phyloP scores from a whole-genome alignment of 2,888 invertebrate genomes.

The Ophion ventricosus region DNA sequence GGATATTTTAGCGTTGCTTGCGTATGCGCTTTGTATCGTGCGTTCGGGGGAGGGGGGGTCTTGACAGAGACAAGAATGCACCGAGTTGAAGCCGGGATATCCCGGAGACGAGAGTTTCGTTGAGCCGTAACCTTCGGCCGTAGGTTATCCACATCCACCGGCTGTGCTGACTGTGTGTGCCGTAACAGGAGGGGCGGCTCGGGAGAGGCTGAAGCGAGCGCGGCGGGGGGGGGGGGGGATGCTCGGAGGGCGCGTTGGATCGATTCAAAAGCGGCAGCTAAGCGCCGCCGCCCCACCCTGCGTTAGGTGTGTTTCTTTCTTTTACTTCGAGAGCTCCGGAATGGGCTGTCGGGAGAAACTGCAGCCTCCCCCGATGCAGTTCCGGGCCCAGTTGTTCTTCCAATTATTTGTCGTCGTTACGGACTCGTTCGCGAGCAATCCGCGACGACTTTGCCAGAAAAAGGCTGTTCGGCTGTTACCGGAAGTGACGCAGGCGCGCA shows the following conservation, averaged over 20 bases:
- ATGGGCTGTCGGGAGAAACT: not conserved
- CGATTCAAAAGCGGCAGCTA: constrained; percentile 82
- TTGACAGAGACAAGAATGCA: too few species aligned
- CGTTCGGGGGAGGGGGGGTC: too few species aligned
- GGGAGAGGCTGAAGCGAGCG: not conserved
- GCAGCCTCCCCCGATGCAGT: constrained; percentile 23
- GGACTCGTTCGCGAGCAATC: too few species aligned
- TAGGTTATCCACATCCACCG: too few species aligned
- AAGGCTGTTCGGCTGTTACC: constrained; percentile 63
- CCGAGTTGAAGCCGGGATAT: too few species aligned
- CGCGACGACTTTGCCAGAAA: constrained; percentile 56
- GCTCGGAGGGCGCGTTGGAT: constrained; percentile 74
- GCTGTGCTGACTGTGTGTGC: too few species aligned
- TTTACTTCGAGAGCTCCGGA: constrained; percentile 62
- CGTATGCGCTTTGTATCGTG: too few species aligned
- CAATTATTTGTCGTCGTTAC: not conserved
- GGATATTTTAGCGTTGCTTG: too few species aligned
- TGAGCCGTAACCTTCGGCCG: too few species aligned
- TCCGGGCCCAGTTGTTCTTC: constrained; percentile 5
- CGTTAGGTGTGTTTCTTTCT: constrained; percentile 77
- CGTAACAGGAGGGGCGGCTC: too few species aligned
- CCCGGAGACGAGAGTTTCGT: too few species aligned
- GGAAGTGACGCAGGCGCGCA: not conserved
- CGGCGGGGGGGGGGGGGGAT: not conserved
- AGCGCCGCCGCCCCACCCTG: constrained; percentile 81